Evolutionary conservation across 64 coral and sea anemone species (phyloP), one percentile per base, ranked within the genome.

Genomic region (Exaiptasia diaphana): DNA sequence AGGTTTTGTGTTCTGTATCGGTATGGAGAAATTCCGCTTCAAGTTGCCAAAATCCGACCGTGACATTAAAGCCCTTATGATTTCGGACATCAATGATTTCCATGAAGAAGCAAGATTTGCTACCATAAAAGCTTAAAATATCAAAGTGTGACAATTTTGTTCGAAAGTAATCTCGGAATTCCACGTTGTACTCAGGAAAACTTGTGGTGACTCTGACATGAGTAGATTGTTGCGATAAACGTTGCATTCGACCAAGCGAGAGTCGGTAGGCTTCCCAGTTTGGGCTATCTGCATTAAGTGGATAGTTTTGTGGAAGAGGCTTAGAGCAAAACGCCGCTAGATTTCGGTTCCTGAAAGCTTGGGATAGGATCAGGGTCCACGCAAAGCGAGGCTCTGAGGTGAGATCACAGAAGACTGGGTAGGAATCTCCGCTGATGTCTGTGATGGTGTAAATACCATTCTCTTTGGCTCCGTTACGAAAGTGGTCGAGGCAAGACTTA

Each of bases 341-440:
- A 14, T 62, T 5, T 27, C 58, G 27, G 57, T 86, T 86, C 2
- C 38, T 27, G 13, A 46, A 61, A 5, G 69, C 37, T 58, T 86
- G 76, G 3, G 83, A 86, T 58, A 76, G 71, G 40, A 86, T 73
- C 36, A 86, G 71, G 8, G 71, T 86, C 83, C 83, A 86, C 2
- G 71, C 71, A 50, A 42, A 67, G 38, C 63, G 62, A 35, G 15
- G 41, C 21, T 86, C 83, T 52, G 83, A 86, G 38, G 68, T 76
- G 54, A 86, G 73, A 28, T 86, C 71, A 60, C 83, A 86, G 36
- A 62, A 86, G 4, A 34, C 56, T 39, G 25, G 62, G 20, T 64
- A 86, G 21, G 46, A 31, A 0, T 29, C 15, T 11, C 83, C 55
- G 38, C 1, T 64, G 26, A n/a, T 75, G 18, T 4, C 31, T 40